A percentile compares a stretch with the other conserved stretches of the same genome.
Conservation (phyloP, 2,113 vertebrate genomes). For the Pungitius pungitius region DNA sequence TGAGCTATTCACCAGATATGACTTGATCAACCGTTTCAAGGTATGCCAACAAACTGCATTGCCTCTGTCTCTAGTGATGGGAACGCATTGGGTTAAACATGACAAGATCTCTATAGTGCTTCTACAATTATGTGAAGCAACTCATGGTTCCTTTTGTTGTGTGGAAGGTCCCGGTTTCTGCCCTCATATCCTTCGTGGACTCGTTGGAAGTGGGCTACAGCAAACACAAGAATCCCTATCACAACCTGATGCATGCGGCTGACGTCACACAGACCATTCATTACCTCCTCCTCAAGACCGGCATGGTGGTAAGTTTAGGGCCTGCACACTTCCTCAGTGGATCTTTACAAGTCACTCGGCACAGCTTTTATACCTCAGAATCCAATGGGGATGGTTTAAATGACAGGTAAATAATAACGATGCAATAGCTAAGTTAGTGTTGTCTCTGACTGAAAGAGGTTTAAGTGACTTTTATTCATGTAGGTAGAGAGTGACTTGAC, state of each 20-base stretch:
- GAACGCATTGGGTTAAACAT: too few species aligned
- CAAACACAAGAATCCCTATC: slow-evolving; percentile 97
- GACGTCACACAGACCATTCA: slow-evolving; percentile 97
- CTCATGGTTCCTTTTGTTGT: background rate
- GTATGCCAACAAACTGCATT: too few species aligned
- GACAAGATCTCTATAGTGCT: too few species aligned
- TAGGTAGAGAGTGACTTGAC: too few species aligned
- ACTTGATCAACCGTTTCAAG: slow-evolving; percentile 95
- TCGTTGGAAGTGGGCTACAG: slow-evolving; percentile 94
- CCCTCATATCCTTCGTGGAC: slow-evolving; percentile 93
- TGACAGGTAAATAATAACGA: too few species aligned
- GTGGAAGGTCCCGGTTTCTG: slow-evolving; percentile 90
- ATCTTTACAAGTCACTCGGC: background rate
- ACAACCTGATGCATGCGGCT: slow-evolving; percentile 94
- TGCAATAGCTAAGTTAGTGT: too few species aligned
- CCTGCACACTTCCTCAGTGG: background rate
- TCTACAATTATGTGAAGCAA: too few species aligned
- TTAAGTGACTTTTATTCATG: too few species aligned
- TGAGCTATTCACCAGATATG: slow-evolving; percentile 94
- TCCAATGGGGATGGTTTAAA: background rate
- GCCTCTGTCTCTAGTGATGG: too few species aligned
- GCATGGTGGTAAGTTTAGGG: slow-evolving; percentile 85
- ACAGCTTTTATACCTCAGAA: background rate
- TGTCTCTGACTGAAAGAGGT: too few species aligned
- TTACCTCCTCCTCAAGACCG: slow-evolving; percentile 92